Evolutionary conservation across 1,140 invertebrate species (phyloP), one percentile per base, ranked within the genome.

Genomic region (Procambarus clarkii): DNA sequence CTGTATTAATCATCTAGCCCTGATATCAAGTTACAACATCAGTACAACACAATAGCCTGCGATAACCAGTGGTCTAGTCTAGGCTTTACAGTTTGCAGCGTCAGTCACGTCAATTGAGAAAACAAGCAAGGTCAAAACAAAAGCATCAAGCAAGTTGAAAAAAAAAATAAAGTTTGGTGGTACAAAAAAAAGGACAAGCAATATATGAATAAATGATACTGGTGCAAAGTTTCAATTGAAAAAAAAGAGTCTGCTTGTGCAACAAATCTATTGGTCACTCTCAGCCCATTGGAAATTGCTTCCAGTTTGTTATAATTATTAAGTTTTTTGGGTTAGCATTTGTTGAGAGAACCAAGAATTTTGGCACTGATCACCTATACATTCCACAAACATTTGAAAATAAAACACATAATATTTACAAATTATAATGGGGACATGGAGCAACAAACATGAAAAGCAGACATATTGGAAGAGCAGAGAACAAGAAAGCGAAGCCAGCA

Each of bases 31-130:
- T 54, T 54, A 9, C 21, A 5, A 64, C 50, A 81, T 81, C 4
- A 50, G 34, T 81, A 81, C 79, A 81, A 54, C 54, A 80, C 78
- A 81, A 21, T 18, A 81, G 79, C 48, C 79, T 81, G 54, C n/a
- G 21, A 48, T 44, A 50, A 74, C 46, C 48, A 46, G 69, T n/a
- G 21, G 58, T 80, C 24, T 60, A 88, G 86, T 88, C 86, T 69
- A 80, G 86, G 48, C 45, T 80, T 80, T 46, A 64, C 58, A 88
- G 77, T 88, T 79, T 46, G 69, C 86, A 79, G 60, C 60, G 86
- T 88, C 86, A 88, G 86, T 88, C 86, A 80, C 8, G 86, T 88
- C 86, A 80, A 88, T 21, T 58, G 34, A 60, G 76, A 71, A 86
- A 88, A 69, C 34, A 88, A 88, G 86, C 77, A 80, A 74, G 64